phyloP scores from a whole-genome alignment of 1,140 invertebrate species.

The Agrilus planipennis region DNA sequence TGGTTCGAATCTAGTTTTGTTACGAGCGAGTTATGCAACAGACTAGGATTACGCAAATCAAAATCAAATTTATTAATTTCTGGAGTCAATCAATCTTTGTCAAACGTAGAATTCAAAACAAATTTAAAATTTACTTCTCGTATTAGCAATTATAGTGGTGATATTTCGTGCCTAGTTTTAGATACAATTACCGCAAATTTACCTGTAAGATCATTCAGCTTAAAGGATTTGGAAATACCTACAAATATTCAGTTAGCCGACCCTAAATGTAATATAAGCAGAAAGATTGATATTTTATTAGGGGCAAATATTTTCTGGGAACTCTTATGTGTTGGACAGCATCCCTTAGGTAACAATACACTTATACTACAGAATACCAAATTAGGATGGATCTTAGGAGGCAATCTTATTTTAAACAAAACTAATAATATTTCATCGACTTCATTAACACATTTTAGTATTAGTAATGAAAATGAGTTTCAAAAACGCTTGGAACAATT shows the following conservation, averaged over 20 bases:
- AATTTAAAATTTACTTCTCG: neutral
- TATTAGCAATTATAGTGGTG: neutral
- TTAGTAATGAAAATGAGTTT: neutral
- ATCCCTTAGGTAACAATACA: conserved; percentile 13
- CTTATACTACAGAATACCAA: conserved; percentile 23
- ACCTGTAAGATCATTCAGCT: conserved; percentile 4
- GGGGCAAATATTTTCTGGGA: conserved; percentile 25
- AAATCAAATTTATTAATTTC: neutral
- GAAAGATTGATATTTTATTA: conserved; percentile 22
- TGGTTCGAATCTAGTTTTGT: conserved; percentile 7
- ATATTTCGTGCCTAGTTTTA: neutral
- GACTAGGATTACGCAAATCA: neutral
- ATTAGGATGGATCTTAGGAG: conserved; percentile 23
- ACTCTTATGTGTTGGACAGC: conserved; percentile 19
- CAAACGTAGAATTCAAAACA: no score
- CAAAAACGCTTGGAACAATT: conserved; percentile 7
- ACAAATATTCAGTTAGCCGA: conserved; percentile 15
- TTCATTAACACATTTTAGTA: neutral
- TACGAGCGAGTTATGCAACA: neutral
- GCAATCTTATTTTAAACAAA: neutral
- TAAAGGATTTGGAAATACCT: conserved; percentile 4
- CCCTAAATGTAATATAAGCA: conserved; percentile 17
- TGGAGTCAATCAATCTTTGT: neutral
- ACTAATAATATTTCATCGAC: no score
- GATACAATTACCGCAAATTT: conserved; percentile 2